These are phyloP conservation scores for Otus sunia DNA, from an alignment of 2,113 vertebrate genomes.

Conservation along the genomic window DNA sequence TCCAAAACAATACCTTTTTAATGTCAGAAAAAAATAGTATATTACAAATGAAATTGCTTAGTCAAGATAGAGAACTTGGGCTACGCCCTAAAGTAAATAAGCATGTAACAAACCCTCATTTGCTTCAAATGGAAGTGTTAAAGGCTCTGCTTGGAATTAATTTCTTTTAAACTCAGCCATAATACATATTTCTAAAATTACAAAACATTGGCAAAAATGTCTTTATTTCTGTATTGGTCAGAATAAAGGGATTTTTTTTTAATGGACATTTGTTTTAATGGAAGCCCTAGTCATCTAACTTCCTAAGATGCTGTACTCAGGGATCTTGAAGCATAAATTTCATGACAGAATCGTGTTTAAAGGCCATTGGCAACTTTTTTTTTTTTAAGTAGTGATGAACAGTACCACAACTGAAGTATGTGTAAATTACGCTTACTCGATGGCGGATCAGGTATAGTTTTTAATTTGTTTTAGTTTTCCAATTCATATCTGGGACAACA, in stretches of 20 bases:
- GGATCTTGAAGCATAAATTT: background rate
- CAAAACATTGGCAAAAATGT: background rate
- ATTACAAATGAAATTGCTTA: background rate
- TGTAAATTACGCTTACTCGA: background rate
- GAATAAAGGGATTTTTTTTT: background rate
- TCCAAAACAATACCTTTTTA: background rate
- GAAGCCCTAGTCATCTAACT: background rate
- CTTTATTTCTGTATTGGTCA: background rate
- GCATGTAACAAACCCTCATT: background rate
- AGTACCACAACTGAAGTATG: background rate
- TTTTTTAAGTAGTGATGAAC: background rate
- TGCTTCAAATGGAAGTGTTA: background rate
- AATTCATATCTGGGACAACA: background rate
- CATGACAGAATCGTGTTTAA: background rate
- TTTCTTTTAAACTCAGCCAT: background rate
- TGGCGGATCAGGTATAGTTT: background rate
- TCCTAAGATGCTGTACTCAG: background rate
- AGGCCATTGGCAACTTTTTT: background rate
- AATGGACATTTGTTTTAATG: background rate
- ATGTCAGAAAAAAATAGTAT: fast-evolving
- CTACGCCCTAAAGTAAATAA: background rate
- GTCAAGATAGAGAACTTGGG: background rate
- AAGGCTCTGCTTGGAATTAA: background rate
- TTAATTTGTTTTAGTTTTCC: background rate
- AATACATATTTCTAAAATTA: background rate